These are phyloP conservation scores for Pseudococcus longispinus DNA, from an alignment of 2,888 invertebrate genomes.

Conservation along the genomic window DNA sequence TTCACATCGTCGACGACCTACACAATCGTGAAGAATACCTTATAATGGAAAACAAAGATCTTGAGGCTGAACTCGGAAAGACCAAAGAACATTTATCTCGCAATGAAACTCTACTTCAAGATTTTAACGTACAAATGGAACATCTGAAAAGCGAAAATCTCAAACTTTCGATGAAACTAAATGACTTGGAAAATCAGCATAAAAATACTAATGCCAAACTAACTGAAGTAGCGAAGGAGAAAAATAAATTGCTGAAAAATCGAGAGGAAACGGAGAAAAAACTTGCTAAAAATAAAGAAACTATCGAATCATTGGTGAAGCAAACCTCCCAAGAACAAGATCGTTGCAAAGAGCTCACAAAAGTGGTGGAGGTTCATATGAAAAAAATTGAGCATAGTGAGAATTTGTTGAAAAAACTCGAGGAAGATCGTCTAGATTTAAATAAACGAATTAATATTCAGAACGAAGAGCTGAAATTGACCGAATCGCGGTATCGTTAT, in stretches of 20 bases:
- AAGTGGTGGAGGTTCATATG: neutral
- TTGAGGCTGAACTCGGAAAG: neutral
- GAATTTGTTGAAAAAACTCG: neutral
- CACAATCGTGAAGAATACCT: neutral
- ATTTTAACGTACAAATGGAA: neutral
- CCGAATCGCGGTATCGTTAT: neutral
- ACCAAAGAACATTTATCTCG: neutral
- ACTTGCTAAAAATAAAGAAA: neutral
- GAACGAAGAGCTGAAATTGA: neutral
- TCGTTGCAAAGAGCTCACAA: neutral
- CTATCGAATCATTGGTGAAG: neutral
- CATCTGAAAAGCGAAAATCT: neutral
- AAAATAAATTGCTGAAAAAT: neutral
- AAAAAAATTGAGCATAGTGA: conserved; percentile 26
- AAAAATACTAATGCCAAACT: neutral
- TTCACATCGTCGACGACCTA: neutral
- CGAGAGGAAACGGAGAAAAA: conserved; percentile 6
- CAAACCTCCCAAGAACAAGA: neutral
- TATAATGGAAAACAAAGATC: neutral
- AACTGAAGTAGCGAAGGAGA: neutral
- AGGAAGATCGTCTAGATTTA: conserved; percentile 12
- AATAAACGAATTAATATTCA: neutral
- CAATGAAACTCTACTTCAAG: neutral
- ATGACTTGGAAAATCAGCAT: neutral
- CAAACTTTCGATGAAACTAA: neutral